Evolutionary conservation across 1,140 invertebrate genomes (phyloP).

Genomic region (Rhopalosiphum maidis): DNA sequence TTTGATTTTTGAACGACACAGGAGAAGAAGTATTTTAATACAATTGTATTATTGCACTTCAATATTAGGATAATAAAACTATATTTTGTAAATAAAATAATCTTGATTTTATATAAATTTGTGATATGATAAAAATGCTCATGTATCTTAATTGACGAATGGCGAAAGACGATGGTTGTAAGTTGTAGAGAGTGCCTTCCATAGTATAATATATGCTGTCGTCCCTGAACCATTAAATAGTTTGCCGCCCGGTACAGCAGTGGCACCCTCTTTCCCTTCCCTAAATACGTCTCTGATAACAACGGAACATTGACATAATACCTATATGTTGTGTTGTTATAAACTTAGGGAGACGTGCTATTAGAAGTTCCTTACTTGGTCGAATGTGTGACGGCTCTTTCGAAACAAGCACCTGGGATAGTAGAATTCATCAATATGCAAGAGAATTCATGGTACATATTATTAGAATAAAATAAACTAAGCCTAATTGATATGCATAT

Average conservation of each 20-base stretch:
- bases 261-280: not conserved
- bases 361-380: constrained; percentile 47
- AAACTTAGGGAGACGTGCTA: constrained; percentile 45
- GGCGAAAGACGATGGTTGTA: not conserved
- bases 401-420: not conserved
- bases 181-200: not conserved
- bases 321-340: not conserved
- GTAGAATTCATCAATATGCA: constrained; percentile 35
- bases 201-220: not conserved
- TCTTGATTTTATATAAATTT: no score
- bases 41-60: no score
- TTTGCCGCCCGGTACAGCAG: no score
- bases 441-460: not conserved
- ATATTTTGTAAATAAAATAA: no score
- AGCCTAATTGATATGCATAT: not conserved
- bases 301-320: not conserved
- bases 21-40: no score
- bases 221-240: not conserved
- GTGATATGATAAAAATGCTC: no score
- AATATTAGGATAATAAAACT: no score
- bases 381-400: constrained; percentile 38
- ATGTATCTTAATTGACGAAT: not conserved
- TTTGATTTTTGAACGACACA: no score
- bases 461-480: not conserved
- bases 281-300: not conserved